Percentiles rank a stretch among this genome's conserved stretches.
Evolutionary conservation across 2,888 invertebrate genomes (phyloP).

Genomic region (Xestia rhomboidea): DNA sequence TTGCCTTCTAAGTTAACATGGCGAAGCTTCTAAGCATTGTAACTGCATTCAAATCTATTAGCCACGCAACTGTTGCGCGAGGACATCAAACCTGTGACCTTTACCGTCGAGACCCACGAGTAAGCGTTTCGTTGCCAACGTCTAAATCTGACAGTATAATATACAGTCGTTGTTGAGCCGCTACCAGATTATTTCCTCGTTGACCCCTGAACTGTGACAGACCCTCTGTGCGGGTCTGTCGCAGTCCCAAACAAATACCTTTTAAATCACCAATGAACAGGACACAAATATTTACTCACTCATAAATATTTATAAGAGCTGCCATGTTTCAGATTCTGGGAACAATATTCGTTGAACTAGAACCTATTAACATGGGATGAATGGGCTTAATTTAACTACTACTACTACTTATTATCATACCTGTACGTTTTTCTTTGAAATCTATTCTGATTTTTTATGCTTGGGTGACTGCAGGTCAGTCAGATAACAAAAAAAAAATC

Average conservation of each 20-base stretch:
- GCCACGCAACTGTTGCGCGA: not conserved
- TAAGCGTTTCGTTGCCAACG: too few relatives aligned
- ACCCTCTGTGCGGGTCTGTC: constrained; percentile 2
- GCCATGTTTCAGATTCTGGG: constrained; percentile 16
- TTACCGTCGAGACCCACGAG: too few relatives aligned
- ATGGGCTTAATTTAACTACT: not conserved
- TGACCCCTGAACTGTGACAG: constrained; percentile 14
- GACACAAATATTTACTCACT: constrained; percentile 40
- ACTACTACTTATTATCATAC: not conserved
- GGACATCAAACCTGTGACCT: not conserved
- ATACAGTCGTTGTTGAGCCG: constrained; percentile 6
- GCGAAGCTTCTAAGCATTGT: not conserved
- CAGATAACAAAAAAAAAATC: not conserved
- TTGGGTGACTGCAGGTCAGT: not conserved
- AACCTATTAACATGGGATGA: not conserved
- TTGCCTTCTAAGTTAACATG: not conserved
- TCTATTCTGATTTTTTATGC: not conserved
- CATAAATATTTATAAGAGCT: constrained; percentile 42
- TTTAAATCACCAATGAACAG: constrained; percentile 36
- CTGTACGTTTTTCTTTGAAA: not conserved
- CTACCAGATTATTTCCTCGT: constrained; percentile 14
- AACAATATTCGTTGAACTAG: constrained; percentile 33
- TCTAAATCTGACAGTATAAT: not conserved
- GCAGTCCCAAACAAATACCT: constrained; percentile 41
- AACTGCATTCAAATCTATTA: not conserved